These are phyloP conservation scores for Myotis yumanensis DNA, from an alignment of 2,113 vertebrate genomes.

Conservation along the genomic window DNA sequence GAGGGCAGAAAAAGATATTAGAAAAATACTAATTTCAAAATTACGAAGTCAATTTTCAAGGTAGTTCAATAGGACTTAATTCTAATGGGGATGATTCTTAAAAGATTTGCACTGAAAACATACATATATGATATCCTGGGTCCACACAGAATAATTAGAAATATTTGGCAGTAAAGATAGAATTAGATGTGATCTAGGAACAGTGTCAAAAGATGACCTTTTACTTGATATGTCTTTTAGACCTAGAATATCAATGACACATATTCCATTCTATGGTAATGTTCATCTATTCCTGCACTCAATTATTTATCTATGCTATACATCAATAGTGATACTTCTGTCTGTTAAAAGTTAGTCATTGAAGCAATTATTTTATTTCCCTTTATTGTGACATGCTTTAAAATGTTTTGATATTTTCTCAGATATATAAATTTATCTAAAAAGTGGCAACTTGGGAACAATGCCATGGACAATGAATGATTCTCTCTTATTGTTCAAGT, in stretches of 20 bases:
- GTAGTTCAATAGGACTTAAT: not conserved
- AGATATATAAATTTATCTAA: not conserved
- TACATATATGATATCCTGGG: too few species aligned
- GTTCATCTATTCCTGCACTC: not conserved
- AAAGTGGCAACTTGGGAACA: not conserved
- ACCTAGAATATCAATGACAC: not conserved
- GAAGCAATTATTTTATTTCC: not conserved
- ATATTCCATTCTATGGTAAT: not conserved
- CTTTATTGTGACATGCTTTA: not conserved
- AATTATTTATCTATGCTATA: not conserved
- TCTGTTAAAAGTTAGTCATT: not conserved
- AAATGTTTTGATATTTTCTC: not conserved
- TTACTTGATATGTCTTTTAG: not conserved
- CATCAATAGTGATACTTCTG: not conserved
- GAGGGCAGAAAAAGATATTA: not conserved
- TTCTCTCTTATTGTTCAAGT: not conserved
- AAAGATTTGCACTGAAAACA: not conserved
- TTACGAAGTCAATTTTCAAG: not conserved
- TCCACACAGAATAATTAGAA: not conserved
- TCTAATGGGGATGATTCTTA: not conserved
- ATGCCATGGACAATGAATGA: not conserved
- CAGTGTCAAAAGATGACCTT: not conserved
- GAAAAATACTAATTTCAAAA: not conserved
- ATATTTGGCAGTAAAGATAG: not conserved
- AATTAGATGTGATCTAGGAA: not conserved